These are phyloP conservation scores for Clepsis dumicolana DNA, from an alignment of 2,888 invertebrate genomes.

Conservation along the genomic window DNA sequence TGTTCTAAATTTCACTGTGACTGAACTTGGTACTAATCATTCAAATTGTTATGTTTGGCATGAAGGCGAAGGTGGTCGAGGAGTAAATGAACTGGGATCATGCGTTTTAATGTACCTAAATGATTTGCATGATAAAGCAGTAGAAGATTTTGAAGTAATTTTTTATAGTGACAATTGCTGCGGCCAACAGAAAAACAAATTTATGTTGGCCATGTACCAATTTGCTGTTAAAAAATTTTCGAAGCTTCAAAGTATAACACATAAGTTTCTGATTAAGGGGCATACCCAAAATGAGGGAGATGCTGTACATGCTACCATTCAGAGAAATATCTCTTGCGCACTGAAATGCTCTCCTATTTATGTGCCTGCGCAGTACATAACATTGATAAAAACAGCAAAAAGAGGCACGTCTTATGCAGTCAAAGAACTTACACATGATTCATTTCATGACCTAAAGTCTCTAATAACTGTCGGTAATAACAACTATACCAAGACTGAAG, in stretches of 20 bases:
- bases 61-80: conserved; percentile 40
- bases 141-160: too few species aligned
- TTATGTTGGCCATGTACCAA: conserved; percentile 37
- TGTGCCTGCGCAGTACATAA: conserved; percentile 54
- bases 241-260: conserved; percentile 46
- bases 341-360: conserved; percentile 52
- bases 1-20: too few species aligned
- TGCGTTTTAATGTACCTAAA: conserved; percentile 39
- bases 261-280: conserved; percentile 53
- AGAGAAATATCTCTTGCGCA: conserved; percentile 46
- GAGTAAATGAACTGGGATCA: conserved; percentile 43
- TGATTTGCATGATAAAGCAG: conserved; percentile 29
- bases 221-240: conserved; percentile 28
- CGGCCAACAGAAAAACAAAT: conserved; percentile 43
- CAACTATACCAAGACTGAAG: neutral
- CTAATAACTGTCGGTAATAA: neutral
- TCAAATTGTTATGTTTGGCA: too few species aligned
- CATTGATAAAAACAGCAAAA: conserved; percentile 19
- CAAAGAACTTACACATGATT: neutral
- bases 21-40: too few species aligned
- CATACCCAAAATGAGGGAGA: conserved; percentile 56
- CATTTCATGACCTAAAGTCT: neutral
- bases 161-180: conserved; percentile 42
- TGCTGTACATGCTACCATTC: conserved; percentile 49
- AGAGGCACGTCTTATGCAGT: neutral